Conservation (phyloP, 2,113 vertebrate species). For the Dicentrarchus labrax region DNA sequence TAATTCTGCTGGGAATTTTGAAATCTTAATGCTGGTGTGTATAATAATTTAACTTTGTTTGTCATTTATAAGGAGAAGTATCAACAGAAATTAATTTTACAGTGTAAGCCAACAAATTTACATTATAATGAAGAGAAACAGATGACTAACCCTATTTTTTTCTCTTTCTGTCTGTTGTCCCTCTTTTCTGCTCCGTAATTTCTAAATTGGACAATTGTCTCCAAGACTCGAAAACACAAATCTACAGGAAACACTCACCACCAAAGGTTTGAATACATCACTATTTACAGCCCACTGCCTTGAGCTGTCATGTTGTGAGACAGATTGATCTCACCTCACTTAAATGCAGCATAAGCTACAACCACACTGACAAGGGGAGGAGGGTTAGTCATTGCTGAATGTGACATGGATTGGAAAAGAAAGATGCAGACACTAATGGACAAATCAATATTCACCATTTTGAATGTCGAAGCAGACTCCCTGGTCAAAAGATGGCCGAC, state of each 20-base stretch:
- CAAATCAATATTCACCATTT: slow-evolving; percentile 65
- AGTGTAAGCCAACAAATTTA: neutral
- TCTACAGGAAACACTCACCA: neutral
- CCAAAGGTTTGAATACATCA: slow-evolving; percentile 31
- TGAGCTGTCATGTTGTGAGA: slow-evolving; percentile 35
- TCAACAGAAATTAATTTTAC: neutral
- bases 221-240: neutral
- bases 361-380: slow-evolving; percentile 37
- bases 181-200: neutral
- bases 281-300: slow-evolving; percentile 8
- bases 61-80: neutral
- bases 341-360: slow-evolving; percentile 53
- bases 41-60: neutral
- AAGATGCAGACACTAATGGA: slow-evolving; percentile 47
- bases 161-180: neutral
- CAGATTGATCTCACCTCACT: slow-evolving; percentile 58
- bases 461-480: slow-evolving; percentile 36
- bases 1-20: neutral
- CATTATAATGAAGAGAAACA: neutral
- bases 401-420: slow-evolving; percentile 48
- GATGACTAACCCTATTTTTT: neutral
- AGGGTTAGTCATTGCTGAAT: slow-evolving; percentile 29
- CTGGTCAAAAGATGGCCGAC: slow-evolving; percentile 47
- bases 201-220: neutral
- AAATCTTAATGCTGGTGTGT: neutral